Percentiles rank a stretch among this genome's conserved stretches.
phyloP scores from a whole-genome alignment of 2,888 invertebrate species.

The Dioctria linearis region DNA sequence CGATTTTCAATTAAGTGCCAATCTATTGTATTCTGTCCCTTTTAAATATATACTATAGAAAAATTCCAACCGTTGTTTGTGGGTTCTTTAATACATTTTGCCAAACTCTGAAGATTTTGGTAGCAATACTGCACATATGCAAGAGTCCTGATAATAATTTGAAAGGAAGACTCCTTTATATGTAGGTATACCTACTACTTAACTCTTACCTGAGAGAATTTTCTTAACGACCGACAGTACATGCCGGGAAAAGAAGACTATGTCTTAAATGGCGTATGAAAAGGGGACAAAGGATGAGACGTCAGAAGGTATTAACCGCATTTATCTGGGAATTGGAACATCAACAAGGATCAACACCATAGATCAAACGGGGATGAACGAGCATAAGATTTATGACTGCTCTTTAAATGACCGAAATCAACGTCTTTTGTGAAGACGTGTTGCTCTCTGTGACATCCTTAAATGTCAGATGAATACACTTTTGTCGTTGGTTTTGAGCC shows the following conservation, averaged over 20 bases:
- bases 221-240: not conserved
- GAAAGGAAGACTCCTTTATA: not conserved
- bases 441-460: not conserved
- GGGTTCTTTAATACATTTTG: not conserved
- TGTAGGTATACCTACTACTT: too few relatives aligned
- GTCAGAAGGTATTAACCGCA: conserved; percentile 43
- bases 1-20: conserved; percentile 50
- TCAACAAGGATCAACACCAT: conserved; percentile 21
- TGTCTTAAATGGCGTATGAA: conserved; percentile 14
- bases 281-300: conserved; percentile 26
- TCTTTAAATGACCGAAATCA: not conserved
- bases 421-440: conserved; percentile 7
- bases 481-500: not conserved
- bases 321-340: conserved; percentile 32
- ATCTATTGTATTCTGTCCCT: conserved; percentile 23
- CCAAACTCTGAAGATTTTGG: not conserved
- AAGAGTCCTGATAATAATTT: not conserved
- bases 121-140: not conserved
- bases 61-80: not conserved
- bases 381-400: conserved; percentile 10
- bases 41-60: not conserved
- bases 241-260: not conserved
- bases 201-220: not conserved
- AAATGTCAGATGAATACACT: not conserved
- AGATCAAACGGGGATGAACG: not conserved